Percentiles rank a stretch among this genome's conserved stretches.
Evolutionary conservation across 2,888 invertebrate genomes (phyloP).

Genomic region (Lithophane socia): DNA sequence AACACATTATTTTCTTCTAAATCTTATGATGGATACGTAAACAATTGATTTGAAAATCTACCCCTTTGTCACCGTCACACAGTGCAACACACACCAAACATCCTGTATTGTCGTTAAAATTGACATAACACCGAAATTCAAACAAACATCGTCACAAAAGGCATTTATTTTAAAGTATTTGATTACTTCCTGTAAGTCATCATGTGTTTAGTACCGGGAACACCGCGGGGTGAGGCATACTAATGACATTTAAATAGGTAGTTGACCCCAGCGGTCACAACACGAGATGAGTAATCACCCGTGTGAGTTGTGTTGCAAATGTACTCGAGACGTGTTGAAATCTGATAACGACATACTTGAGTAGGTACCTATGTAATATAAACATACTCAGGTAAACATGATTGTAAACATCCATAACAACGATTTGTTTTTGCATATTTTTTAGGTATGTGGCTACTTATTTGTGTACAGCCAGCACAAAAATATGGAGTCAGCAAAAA

Average conservation of each 20-base stretch:
- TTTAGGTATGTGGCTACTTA: not conserved
- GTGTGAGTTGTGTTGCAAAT: conserved; percentile 12
- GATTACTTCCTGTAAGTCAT: conserved; percentile 41
- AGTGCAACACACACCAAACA: not conserved
- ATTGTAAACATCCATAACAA: not conserved
- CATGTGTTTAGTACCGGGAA: conserved; percentile 9
- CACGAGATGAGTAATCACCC: conserved; percentile 37
- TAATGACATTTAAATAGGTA: conserved; percentile 54
- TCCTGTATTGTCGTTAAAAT: conserved; percentile 9
- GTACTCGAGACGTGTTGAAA: conserved; percentile 11
- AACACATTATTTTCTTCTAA: not conserved
- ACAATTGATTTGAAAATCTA: not conserved
- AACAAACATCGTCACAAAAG: conserved; percentile 23
- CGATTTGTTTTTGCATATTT: conserved; percentile 1
- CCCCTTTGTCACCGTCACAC: not conserved
- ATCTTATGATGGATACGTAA: not conserved
- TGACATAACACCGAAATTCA: conserved; percentile 26
- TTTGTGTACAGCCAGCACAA: not conserved
- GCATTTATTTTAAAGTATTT: conserved; percentile 35
- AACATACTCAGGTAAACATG: not conserved
- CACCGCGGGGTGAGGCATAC: conserved; percentile 33
- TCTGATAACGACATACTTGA: conserved; percentile 36
- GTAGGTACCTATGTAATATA: not conserved
- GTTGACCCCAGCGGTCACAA: conserved; percentile 37
- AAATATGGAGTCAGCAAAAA: not conserved